These are phyloP conservation scores for Drosophila colorata DNA, from an alignment of 2,888 invertebrate genomes.

Conservation along the genomic window DNA sequence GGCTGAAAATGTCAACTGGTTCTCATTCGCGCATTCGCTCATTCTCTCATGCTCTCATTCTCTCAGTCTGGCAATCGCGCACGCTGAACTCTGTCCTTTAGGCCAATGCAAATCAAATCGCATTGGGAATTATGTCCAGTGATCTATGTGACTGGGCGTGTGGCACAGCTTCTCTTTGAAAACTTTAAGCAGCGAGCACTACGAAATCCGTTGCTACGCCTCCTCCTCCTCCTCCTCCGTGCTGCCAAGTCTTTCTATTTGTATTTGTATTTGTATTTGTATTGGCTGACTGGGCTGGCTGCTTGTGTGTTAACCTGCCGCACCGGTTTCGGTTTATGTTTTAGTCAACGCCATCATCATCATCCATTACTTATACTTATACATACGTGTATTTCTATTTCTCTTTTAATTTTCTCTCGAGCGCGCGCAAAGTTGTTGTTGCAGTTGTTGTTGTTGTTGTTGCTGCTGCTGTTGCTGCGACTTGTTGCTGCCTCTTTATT, in stretches of 20 bases:
- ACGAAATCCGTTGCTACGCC: constrained; percentile 32
- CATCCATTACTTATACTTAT: constrained; percentile 60
- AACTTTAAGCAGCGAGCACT: background rate
- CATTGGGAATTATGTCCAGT: constrained; percentile 8
- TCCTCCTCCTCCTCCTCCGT: no score
- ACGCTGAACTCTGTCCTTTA: constrained; percentile 57
- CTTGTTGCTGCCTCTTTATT: constrained; percentile 73
- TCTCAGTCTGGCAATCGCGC: no score
- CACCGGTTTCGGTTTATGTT: constrained; percentile 84
- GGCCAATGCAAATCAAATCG: constrained; percentile 27
- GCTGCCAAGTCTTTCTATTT: no score
- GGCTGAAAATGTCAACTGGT: constrained; percentile 32
- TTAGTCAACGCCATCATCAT: constrained; percentile 75
- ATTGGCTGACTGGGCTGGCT: constrained; percentile 22
- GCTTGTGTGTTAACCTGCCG: constrained; percentile 80
- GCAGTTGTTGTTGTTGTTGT: constrained; percentile 37
- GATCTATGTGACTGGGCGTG: constrained; percentile 14
- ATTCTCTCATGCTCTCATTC: background rate
- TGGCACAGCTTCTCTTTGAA: constrained; percentile 1
- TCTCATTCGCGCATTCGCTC: background rate
- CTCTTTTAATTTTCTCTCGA: constrained; percentile 79
- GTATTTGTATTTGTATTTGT: constrained; percentile 22
- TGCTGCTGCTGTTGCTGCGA: constrained; percentile 51
- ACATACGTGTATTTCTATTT: constrained; percentile 74
- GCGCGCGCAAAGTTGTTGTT: constrained; percentile 55